Conservation (phyloP, 2,888 invertebrate species). For the Ophonus ardosiacus region DNA sequence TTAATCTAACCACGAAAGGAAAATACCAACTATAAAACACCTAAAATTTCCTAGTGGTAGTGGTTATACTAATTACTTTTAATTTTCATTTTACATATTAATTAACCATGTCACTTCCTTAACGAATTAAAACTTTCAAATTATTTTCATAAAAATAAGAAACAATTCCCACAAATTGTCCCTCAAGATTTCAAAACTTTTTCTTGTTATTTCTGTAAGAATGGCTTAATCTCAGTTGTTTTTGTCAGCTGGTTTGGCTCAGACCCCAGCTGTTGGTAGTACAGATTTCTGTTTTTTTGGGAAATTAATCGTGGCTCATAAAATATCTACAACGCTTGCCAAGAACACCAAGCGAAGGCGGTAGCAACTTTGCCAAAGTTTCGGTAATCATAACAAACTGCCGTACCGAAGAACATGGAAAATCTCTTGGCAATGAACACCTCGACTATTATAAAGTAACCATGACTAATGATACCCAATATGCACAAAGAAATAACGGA, state of each 20-base stretch:
- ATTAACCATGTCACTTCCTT: background rate
- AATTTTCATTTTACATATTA: background rate
- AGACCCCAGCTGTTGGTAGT: conserved; percentile 49
- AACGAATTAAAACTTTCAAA: background rate
- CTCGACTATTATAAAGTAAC: conserved; percentile 62
- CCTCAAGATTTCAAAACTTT: conserved; percentile 7
- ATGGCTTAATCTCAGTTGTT: conserved; percentile 51
- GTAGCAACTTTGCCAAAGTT: conserved; percentile 46
- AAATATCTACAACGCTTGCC: conserved; percentile 58
- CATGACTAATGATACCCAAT: conserved; percentile 60
- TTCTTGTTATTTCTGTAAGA: conserved; percentile 25
- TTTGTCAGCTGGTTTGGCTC: conserved; percentile 41
- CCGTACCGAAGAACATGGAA: conserved; percentile 59
- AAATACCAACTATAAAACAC: background rate
- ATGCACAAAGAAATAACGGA: conserved; percentile 43
- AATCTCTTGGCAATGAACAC: conserved; percentile 64
- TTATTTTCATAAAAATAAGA: background rate
- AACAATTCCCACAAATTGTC: conserved; percentile 10
- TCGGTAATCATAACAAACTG: conserved; percentile 62
- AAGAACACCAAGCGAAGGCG: conserved; percentile 47
- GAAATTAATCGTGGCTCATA: conserved; percentile 56
- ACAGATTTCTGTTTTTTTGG: conserved; percentile 37
- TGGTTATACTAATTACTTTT: background rate
- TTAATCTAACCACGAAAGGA: background rate
- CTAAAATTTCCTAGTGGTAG: background rate